phyloP scores from a whole-genome alignment of 2,888 invertebrate species.

The Caenorhabditis auriculariae region DNA sequence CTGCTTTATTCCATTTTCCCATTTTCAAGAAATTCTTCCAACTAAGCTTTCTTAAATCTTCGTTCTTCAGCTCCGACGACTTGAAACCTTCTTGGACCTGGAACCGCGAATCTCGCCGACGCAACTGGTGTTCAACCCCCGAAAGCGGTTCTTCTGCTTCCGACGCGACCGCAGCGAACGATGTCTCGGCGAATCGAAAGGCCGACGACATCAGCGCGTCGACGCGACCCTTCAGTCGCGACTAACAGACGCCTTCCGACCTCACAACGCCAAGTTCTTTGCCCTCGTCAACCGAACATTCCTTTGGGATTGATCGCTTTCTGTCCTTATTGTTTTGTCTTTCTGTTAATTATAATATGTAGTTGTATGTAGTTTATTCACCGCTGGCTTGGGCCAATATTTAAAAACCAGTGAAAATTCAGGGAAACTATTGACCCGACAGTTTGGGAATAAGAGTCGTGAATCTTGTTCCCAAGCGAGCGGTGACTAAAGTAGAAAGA shows the following conservation, averaged over 20 bases:
- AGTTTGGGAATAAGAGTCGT: too few relatives aligned
- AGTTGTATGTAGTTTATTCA: too few relatives aligned
- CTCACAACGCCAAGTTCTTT: conserved; percentile 53
- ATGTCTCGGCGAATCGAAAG: conserved; percentile 57
- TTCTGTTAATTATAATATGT: too few relatives aligned
- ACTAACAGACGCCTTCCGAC: conserved; percentile 33
- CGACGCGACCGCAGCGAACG: conserved; percentile 16
- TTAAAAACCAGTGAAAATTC: too few relatives aligned
- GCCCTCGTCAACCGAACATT: conserved; percentile 41
- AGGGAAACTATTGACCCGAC: too few relatives aligned
- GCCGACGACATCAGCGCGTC: conserved; percentile 48
- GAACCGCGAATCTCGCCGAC: conserved; percentile 75
- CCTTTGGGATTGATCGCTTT: conserved; percentile 22
- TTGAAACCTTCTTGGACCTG: conserved; percentile 83
- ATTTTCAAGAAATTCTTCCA: background rate
- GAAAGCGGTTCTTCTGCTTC: conserved; percentile 89
- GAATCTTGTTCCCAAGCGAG: too few relatives aligned
- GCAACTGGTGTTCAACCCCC: conserved; percentile 94
- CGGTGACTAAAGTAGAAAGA: too few relatives aligned
- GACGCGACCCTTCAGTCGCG: conserved; percentile 8
- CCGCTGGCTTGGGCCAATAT: too few relatives aligned
- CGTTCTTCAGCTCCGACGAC: conserved; percentile 72
- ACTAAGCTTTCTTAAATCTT: too few relatives aligned
- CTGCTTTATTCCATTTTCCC: background rate
- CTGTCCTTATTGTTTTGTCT: conserved; percentile 3